These are phyloP conservation scores for Nicator chloris DNA, from an alignment of 2,113 vertebrate species.

Conservation along the genomic window DNA sequence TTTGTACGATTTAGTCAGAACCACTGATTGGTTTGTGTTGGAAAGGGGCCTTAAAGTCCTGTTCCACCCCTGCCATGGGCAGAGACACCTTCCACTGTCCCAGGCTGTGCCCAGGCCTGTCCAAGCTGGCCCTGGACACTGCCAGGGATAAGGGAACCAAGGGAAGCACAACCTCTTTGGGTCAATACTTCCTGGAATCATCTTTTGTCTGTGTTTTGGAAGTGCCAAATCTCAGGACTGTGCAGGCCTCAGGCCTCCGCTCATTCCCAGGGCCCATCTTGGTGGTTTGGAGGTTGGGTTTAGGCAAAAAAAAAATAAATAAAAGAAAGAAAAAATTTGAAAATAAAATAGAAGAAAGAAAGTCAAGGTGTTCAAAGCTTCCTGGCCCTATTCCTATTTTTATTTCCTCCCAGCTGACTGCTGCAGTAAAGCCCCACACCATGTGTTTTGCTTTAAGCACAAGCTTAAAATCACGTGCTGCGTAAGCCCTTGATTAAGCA, in stretches of 20 bases:
- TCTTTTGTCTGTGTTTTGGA: not conserved
- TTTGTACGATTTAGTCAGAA: not conserved
- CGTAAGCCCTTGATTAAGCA: not conserved
- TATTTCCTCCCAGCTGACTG: not conserved
- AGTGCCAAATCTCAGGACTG: not conserved
- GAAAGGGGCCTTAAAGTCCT: not conserved
- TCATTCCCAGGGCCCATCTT: not conserved
- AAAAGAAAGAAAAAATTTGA: not conserved
- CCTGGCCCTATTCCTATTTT: not conserved
- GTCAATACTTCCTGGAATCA: not conserved
- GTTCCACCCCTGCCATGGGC: not conserved
- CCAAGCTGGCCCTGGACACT: not conserved
- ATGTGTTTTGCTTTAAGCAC: not conserved
- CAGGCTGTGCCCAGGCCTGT: not conserved
- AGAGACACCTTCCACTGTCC: not conserved
- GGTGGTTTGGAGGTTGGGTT: not conserved
- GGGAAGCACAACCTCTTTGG: not conserved
- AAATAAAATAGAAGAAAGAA: no score
- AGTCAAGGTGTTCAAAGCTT: not conserved
- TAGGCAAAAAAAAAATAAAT: not conserved
- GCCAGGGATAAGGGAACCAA: not conserved
- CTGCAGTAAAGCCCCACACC: not conserved
- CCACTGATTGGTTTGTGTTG: not conserved
- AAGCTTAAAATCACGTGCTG: not conserved
- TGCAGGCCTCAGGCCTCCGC: not conserved